These are phyloP conservation scores for Hemibagrus guttatus DNA, from an alignment of 2,797 vertebrate species.

Conservation along the genomic window DNA sequence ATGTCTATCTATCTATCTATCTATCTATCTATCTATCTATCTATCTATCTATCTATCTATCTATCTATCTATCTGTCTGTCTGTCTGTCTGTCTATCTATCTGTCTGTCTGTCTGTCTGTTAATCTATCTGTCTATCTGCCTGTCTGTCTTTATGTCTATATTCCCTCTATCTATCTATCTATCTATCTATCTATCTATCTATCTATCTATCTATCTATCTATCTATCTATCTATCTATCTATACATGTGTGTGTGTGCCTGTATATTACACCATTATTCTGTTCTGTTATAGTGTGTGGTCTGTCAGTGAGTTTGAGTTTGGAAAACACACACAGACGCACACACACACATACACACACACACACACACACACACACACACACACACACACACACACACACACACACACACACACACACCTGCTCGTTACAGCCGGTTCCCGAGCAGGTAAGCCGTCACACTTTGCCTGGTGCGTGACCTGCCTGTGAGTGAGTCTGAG, in stretches of 20 bases:
- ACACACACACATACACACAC: neutral
- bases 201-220: neutral
- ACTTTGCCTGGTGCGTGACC: slow-evolving; percentile 69
- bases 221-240: neutral
- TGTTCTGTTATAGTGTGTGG: no score
- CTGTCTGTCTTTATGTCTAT: neutral
- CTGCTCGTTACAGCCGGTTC: slow-evolving; percentile 47
- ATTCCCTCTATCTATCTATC: neutral
- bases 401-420: neutral
- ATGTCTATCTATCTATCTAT: neutral
- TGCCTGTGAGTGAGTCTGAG: slow-evolving; percentile 45
- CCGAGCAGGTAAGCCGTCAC: slow-evolving; percentile 67
- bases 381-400: neutral
- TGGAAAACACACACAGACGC: neutral
- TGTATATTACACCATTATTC: neutral
- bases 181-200: neutral
- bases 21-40: neutral
- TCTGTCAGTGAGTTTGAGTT: neutral
- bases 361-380: neutral
- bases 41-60: neutral
- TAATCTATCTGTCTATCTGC: neutral
- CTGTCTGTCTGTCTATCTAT: neutral
- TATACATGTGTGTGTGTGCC: neutral
- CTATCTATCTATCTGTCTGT: no score
- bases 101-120: neutral